phyloP scores from a whole-genome alignment of 64 coral and sea anemone species.

The Dendrophyllia cribrosa region DNA sequence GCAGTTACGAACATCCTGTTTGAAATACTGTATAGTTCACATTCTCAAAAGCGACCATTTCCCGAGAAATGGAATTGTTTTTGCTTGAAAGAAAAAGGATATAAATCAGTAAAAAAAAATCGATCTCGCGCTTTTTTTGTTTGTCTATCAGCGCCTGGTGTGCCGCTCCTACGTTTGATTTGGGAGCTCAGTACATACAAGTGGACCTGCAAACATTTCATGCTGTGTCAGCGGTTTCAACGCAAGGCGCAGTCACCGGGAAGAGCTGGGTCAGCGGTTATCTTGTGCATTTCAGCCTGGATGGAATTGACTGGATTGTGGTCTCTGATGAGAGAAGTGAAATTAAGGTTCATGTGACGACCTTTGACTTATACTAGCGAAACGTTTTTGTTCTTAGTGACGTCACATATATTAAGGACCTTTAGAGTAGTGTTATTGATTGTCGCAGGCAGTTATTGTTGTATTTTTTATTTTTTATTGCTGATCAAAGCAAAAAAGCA shows the following conservation, averaged over 20 bases:
- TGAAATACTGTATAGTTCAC: too few relatives aligned
- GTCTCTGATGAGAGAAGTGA: not conserved
- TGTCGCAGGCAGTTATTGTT: too few relatives aligned
- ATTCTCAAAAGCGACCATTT: too few relatives aligned
- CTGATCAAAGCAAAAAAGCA: too few relatives aligned
- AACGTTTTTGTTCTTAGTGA: not conserved
- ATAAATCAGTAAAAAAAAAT: not conserved
- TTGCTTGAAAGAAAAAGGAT: not conserved
- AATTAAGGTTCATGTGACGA: not conserved
- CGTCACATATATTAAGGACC: too few relatives aligned
- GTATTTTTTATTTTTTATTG: too few relatives aligned
- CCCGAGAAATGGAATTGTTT: not conserved
- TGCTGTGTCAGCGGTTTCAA: slow-evolving; percentile 2
- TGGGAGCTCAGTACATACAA: not conserved
- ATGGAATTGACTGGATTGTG: not conserved
- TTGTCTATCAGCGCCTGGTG: not conserved
- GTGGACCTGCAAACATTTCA: not conserved
- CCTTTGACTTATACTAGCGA: not conserved
- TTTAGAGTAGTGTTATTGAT: too few relatives aligned
- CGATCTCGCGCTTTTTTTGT: not conserved
- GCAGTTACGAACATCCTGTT: too few relatives aligned
- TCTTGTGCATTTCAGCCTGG: not conserved
- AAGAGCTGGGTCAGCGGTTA: slow-evolving; percentile 8
- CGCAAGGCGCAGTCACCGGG: not conserved
- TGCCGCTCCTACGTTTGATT: not conserved